These are phyloP conservation scores for Babyrousa celebensis DNA, from an alignment of 2,797 vertebrate species.

Conservation along the genomic window DNA sequence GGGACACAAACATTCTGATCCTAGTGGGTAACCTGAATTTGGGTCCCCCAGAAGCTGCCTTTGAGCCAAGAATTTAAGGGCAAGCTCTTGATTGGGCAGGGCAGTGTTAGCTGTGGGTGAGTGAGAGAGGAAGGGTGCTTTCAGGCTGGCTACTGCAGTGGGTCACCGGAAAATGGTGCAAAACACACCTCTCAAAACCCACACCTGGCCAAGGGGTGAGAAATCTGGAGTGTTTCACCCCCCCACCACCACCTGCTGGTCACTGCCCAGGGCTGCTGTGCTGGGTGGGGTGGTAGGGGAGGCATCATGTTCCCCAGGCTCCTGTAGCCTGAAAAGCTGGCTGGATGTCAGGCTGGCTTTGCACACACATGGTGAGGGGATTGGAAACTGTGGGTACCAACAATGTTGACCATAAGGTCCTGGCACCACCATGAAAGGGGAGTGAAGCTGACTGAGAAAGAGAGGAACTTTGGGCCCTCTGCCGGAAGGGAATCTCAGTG, in stretches of 20 bases:
- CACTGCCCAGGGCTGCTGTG: neutral
- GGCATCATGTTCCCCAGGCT: neutral
- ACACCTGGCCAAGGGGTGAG: neutral
- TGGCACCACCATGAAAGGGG: neutral
- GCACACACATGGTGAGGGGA: neutral
- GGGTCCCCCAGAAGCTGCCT: neutral
- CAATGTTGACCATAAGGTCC: neutral
- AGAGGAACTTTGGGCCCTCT: neutral
- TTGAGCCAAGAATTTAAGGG: neutral
- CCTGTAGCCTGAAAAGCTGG: neutral
- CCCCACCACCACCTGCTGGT: neutral
- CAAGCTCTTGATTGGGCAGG: neutral
- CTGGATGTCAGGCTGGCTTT: neutral
- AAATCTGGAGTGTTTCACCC: neutral
- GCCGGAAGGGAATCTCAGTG: neutral
- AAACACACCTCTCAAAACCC: neutral
- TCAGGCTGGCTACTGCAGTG: neutral
- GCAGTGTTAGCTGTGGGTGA: neutral
- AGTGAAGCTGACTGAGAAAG: neutral
- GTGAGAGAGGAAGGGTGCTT: neutral
- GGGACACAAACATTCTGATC: neutral
- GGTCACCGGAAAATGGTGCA: neutral
- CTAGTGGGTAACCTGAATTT: neutral
- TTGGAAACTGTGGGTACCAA: neutral
- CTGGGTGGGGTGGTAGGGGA: accelerated